Evolutionary conservation across 2,888 invertebrate genomes (phyloP).

Genomic region (Alloscopus bannaensis): DNA sequence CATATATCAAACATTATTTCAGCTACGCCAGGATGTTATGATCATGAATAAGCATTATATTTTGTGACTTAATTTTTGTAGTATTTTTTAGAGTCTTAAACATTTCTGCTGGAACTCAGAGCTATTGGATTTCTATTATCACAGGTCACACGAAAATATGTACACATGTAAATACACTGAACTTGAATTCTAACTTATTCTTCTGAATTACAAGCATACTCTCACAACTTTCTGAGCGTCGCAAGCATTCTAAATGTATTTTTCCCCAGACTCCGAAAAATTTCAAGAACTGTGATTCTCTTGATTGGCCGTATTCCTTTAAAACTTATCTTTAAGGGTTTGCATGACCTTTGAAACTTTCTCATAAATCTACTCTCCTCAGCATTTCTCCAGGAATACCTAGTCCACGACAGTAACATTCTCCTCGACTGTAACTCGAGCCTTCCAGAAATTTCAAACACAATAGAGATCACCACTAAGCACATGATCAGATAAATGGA

Average conservation of each 20-base stretch:
- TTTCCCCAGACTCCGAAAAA: not conserved
- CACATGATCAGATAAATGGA: not conserved
- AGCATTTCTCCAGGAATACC: not conserved
- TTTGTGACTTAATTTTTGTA: too few relatives aligned
- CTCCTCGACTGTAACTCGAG: conserved; percentile 16
- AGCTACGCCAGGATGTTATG: too few relatives aligned
- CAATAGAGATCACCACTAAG: not conserved
- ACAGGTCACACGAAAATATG: too few relatives aligned
- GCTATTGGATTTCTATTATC: too few relatives aligned
- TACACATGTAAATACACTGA: too few relatives aligned
- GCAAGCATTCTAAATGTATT: conserved; percentile 21
- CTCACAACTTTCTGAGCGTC: too few relatives aligned
- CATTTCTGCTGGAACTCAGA: too few relatives aligned
- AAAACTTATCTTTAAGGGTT: conserved; percentile 10
- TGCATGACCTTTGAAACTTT: conserved; percentile 10
- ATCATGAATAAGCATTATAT: too few relatives aligned
- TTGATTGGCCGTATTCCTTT: conserved; percentile 20
- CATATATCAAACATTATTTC: too few relatives aligned
- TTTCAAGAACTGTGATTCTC: not conserved
- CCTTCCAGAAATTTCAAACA: conserved; percentile 24
- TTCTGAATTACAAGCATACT: too few relatives aligned
- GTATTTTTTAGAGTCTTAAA: too few relatives aligned
- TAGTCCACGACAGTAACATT: conserved; percentile 15
- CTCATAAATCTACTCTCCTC: not conserved
- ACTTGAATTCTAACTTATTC: too few relatives aligned